phyloP scores from a whole-genome alignment of 2,113 vertebrate genomes.

The Malurus elegans region DNA sequence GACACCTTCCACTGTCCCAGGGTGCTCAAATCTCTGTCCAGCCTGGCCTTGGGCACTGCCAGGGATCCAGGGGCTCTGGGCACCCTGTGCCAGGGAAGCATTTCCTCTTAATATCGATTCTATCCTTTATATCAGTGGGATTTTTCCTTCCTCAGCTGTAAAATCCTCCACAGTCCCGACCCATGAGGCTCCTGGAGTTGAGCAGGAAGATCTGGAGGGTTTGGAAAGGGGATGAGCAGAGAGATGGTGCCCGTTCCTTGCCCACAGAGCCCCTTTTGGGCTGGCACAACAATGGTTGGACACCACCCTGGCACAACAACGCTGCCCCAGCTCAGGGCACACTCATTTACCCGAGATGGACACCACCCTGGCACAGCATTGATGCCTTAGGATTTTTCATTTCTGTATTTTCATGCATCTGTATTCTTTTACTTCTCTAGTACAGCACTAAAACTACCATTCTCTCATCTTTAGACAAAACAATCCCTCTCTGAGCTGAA shows the following conservation, averaged over 20 bases:
- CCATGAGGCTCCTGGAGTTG: not conserved
- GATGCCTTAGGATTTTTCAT: no score
- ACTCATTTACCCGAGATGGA: not conserved
- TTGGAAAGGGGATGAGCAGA: not conserved
- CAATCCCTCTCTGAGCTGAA: no score
- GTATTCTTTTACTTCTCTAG: no score
- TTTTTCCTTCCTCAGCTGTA: not conserved
- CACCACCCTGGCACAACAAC: no score
- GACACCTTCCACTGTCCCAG: not conserved
- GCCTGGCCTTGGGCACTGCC: not conserved
- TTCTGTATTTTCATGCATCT: no score
- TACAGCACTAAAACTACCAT: no score
- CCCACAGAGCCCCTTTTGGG: not conserved
- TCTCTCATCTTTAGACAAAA: no score
- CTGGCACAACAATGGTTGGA: no score
- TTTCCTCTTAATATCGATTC: not conserved
- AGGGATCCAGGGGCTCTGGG: not conserved
- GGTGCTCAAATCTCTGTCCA: rapidly evolving
- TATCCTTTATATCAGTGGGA: not conserved
- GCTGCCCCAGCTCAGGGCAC: not conserved
- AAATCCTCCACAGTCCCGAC: not conserved
- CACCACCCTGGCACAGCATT: not conserved
- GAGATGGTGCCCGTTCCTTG: not conserved
- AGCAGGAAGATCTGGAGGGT: not conserved
- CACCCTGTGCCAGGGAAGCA: not conserved